Percentiles rank a stretch among this genome's conserved stretches.
Conservation (phyloP, 1,140 invertebrate species). For the Zaprionus capensis region DNA sequence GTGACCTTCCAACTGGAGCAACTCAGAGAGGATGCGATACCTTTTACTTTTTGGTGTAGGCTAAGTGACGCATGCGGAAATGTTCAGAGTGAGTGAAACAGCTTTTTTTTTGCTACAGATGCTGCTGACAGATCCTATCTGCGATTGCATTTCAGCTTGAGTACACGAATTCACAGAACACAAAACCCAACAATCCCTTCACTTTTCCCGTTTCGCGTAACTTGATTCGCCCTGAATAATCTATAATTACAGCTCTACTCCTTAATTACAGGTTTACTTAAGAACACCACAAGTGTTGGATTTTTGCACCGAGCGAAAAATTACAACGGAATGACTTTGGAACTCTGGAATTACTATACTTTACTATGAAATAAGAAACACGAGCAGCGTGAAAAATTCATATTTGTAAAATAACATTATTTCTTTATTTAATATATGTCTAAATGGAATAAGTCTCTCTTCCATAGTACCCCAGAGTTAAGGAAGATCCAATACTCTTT, state of each 20-base stretch:
- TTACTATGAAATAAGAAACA: no score
- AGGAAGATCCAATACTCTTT: no score
- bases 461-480: neutral
- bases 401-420: no score
- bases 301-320: neutral
- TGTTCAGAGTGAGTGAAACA: constrained; percentile 3
- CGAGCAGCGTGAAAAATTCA: no score
- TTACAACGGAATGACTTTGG: neutral
- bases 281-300: constrained; percentile 4
- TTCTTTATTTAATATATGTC: no score
- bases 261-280: constrained; percentile 48
- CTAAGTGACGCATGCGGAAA: constrained; percentile 37
- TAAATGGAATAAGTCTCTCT: neutral
- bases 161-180: constrained; percentile 11
- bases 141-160: constrained; percentile 15
- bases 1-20: constrained; percentile 41
- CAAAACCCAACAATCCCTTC: constrained; percentile 57
- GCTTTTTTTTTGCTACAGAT: neutral
- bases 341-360: neutral
- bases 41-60: constrained; percentile 39
- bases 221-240: constrained; percentile 22
- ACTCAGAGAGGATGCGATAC: constrained; percentile 3
- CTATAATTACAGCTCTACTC: constrained; percentile 37
- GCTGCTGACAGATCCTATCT: constrained; percentile 30
- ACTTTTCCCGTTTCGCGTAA: constrained; percentile 56